phyloP scores from a whole-genome alignment of 1,140 invertebrate genomes.

The Euglossa dilemma region DNA sequence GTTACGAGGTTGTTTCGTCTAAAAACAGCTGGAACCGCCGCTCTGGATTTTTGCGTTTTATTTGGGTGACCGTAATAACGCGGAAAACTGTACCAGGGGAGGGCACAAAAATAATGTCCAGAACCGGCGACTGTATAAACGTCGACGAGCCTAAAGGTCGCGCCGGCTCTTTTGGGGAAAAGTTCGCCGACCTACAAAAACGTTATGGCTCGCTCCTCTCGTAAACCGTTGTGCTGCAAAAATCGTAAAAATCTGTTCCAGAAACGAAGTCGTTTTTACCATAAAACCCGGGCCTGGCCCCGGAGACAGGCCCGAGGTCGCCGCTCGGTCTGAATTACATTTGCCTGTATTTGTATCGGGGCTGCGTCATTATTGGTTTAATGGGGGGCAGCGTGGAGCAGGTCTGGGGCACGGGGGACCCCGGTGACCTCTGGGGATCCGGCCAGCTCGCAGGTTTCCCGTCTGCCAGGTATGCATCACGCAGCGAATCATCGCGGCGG shows the following conservation, averaged over 20 bases:
- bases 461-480: slow-evolving; percentile 13
- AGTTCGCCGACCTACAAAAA: slow-evolving; percentile 70
- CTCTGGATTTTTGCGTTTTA: slow-evolving; percentile 64
- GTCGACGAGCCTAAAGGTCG: not conserved
- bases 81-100: slow-evolving; percentile 77
- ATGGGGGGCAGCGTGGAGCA: slow-evolving; percentile 38
- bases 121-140: too few species aligned
- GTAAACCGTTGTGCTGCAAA: slow-evolving; percentile 70
- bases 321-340: slow-evolving; percentile 70
- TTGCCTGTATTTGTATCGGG: slow-evolving; percentile 73
- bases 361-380: slow-evolving; percentile 76
- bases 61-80: slow-evolving; percentile 80
- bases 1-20: slow-evolving; percentile 70
- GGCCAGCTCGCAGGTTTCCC: not conserved
- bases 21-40: slow-evolving; percentile 67
- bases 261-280: slow-evolving; percentile 71
- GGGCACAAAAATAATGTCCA: slow-evolving; percentile 63
- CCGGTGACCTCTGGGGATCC: not conserved
- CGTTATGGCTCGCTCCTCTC: slow-evolving; percentile 61
- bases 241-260: slow-evolving; percentile 75
- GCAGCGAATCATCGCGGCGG: slow-evolving; percentile 11
- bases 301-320: not conserved
- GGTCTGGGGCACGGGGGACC: not conserved
- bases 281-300: slow-evolving; percentile 47
- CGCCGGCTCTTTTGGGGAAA: slow-evolving; percentile 44